These are phyloP conservation scores for Lithobates pipiens DNA, from an alignment of 2,797 vertebrate species.

Conservation along the genomic window DNA sequence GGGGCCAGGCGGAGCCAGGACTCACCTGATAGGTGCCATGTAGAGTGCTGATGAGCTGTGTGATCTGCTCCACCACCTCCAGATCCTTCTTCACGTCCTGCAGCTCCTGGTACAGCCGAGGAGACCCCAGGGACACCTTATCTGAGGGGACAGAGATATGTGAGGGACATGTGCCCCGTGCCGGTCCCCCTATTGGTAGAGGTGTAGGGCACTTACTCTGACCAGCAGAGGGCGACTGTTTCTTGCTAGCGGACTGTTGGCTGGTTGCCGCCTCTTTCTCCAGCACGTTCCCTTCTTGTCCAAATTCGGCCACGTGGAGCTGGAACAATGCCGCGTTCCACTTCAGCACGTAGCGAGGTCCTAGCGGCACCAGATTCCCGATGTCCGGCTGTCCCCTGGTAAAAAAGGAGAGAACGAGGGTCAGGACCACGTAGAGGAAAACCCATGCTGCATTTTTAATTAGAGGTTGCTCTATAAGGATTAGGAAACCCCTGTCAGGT, in stretches of 20 bases:
- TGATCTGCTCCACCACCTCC: slow-evolving; percentile 92
- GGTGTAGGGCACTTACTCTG: slow-evolving; percentile 71
- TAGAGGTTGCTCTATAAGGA: too few species aligned
- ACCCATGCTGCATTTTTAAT: too few species aligned
- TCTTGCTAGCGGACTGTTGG: slow-evolving; percentile 78
- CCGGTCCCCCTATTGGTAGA: not conserved
- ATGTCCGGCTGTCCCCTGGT: slow-evolving; percentile 89
- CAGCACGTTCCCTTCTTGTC: slow-evolving; percentile 80
- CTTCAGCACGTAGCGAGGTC: slow-evolving; percentile 94
- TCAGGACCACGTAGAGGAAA: not conserved
- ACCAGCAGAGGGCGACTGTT: slow-evolving; percentile 65
- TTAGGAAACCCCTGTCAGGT: too few species aligned
- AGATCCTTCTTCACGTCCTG: slow-evolving; percentile 95
- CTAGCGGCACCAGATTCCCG: slow-evolving; percentile 91
- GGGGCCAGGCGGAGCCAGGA: too few species aligned
- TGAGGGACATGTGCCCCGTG: not conserved
- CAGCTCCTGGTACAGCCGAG: slow-evolving; percentile 94
- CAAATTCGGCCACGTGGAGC: slow-evolving; percentile 94
- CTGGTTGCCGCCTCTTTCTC: slow-evolving; percentile 78
- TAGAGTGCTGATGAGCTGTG: slow-evolving; percentile 89
- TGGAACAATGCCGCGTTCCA: slow-evolving; percentile 91
- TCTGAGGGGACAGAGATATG: slow-evolving; percentile 64
- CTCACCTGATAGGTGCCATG: slow-evolving; percentile 93
- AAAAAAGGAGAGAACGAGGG: not conserved
- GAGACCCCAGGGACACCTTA: slow-evolving; percentile 89